Base-by-base conservation (phyloP, 35 echinoderm and acorn worm species). In the Chiridota heheva region DNA sequence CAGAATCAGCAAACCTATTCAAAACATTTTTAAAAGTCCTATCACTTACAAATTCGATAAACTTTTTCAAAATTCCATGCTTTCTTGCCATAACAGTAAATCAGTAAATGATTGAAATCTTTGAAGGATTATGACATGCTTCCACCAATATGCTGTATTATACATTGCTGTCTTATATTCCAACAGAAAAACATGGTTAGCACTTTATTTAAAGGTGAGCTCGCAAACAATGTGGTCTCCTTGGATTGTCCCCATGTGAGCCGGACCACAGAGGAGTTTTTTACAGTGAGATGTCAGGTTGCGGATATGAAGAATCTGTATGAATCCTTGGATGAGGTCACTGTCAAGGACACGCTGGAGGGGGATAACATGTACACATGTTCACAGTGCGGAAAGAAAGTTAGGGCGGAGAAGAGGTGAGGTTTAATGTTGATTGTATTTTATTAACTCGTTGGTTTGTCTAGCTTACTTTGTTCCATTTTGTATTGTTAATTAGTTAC, bases 311-410 rank as follows among this genome's bases (percentile, higher is more conserved):
- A 92, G 48, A 92, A 92, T 86, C 90, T 92, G 12, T 86, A 92
- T 77, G 90, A 92, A 92, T 92, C 90, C 18, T 48, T 92, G 32
- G 90, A 92, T 82, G 90, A 92, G 51, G 90, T 86, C 35, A 92
- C 90, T 32, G 90, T 92, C 20, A 92, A 92, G 60, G 90, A 92
- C 42, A 92, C 90, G 1, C 60, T 92, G 12, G 90, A 92, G 44
- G 90, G 90, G n/a, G 90, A 92, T 47, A 92, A 92, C 68, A 92
- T 92, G 90, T 92, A 92, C 45, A 92, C 90, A 37, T 92, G 90
- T 57, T 92, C 90, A 74, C 90, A 92, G 32, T 92, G 90, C 58
- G 83, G 90, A 40, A 92, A 87, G 77, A 92, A 92, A 80, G 83
- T 92, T 69, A 84, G 90, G 46, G 90, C 90, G 34, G 90, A 92